Evolutionary conservation across 2,888 invertebrate species (phyloP).

Genomic region (Nemotelus pantherinus): DNA sequence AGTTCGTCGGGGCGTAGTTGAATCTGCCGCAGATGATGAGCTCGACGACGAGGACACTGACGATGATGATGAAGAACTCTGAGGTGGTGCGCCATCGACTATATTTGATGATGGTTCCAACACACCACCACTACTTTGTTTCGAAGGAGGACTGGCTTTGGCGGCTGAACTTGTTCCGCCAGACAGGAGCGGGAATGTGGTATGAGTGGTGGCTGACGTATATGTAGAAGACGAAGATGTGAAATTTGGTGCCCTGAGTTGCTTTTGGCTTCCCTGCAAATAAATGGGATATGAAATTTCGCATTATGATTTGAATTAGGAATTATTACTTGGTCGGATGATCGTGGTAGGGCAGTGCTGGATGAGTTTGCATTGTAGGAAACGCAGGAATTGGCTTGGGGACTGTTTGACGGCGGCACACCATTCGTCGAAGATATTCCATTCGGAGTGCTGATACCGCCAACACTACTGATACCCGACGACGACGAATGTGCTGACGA

Average conservation of each 20-base stretch:
- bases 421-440: neutral
- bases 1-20: slow-evolving; percentile 39
- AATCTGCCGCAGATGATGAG: slow-evolving; percentile 37
- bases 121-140: too few species aligned
- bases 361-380: slow-evolving; percentile 23
- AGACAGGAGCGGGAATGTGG: slow-evolving; percentile 34
- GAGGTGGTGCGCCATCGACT: slow-evolving; percentile 8
- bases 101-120: too few species aligned
- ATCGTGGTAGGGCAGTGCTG: too few species aligned
- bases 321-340: too few species aligned
- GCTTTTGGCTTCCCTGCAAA: too few species aligned
- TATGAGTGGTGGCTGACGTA: neutral
- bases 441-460: neutral
- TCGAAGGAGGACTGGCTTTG: too few species aligned
- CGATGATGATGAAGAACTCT: slow-evolving; percentile 42
- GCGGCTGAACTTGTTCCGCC: neutral
- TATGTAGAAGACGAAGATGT: too few species aligned
- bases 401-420: slow-evolving; percentile 3
- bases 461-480: neutral
- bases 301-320: too few species aligned
- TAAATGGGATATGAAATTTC: too few species aligned
- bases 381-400: slow-evolving; percentile 45
- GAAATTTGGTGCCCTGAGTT: too few species aligned
- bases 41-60: slow-evolving; percentile 31
- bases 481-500: slow-evolving; percentile 59